Conservation (phyloP, 2,797 vertebrate genomes). For the Centropyge bicolor region DNA sequence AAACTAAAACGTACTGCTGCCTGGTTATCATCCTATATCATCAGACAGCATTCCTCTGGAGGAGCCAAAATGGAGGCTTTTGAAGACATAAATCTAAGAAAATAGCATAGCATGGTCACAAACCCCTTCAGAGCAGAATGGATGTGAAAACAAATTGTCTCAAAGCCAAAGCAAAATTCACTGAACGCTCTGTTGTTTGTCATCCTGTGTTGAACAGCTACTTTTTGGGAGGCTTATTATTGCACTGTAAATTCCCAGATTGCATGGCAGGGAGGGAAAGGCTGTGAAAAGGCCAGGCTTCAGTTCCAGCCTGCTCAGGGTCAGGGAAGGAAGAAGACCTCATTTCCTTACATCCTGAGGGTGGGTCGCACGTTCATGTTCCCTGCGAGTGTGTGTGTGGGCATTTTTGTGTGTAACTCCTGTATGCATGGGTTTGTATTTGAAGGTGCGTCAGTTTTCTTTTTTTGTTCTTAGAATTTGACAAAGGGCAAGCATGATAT, state of each 20-base stretch:
- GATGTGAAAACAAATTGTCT: constrained; percentile 41
- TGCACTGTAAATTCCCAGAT: constrained; percentile 60
- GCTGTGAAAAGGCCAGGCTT: constrained; percentile 44
- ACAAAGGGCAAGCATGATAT: not conserved
- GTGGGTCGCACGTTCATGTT: constrained; percentile 66
- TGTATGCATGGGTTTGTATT: not conserved
- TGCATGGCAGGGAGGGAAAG: constrained; percentile 46
- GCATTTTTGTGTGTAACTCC: constrained; percentile 17
- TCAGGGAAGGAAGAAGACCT: constrained; percentile 79
- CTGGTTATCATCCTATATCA: constrained; percentile 61
- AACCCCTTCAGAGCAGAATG: constrained; percentile 31
- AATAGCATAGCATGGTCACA: constrained; percentile 47
- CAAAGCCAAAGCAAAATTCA: constrained; percentile 38
- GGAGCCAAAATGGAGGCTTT: constrained; percentile 40
- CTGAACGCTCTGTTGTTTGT: constrained; percentile 47
- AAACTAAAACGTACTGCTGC: constrained; percentile 66
- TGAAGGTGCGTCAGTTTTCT: not conserved
- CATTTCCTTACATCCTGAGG: constrained; percentile 85
- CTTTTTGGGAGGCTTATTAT: constrained; percentile 64
- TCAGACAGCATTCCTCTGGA: constrained; percentile 61
- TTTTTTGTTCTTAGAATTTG: constrained; percentile 18
- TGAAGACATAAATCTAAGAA: constrained; percentile 57
- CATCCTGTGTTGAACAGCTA: constrained; percentile 57
- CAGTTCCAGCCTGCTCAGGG: constrained; percentile 58
- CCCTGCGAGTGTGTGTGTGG: constrained; percentile 25